phyloP scores from a whole-genome alignment of 2,888 invertebrate genomes.

The Mythimna loreyi region DNA sequence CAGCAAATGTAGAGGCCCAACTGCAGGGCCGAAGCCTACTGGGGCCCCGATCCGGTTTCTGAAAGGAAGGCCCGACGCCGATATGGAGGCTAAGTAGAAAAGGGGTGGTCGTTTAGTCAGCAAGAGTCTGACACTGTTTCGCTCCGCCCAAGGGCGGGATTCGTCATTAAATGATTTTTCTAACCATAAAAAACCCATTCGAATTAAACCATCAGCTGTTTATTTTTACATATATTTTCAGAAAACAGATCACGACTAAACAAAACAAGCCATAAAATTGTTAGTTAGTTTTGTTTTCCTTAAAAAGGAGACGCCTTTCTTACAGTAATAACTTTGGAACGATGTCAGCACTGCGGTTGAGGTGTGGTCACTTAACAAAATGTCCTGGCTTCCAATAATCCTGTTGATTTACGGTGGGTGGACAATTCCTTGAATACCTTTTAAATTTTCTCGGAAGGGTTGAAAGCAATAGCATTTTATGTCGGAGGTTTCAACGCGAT shows the following conservation, averaged over 20 bases:
- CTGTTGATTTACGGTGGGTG: slow-evolving; percentile 30
- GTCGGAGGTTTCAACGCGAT: no score
- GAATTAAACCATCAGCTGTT: no score
- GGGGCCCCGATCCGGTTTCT: no score
- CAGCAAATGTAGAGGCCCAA: no score
- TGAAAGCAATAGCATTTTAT: slow-evolving; percentile 1
- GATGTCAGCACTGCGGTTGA: not conserved
- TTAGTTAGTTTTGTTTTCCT: slow-evolving; percentile 26
- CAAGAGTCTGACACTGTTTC: no score
- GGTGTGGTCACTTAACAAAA: slow-evolving; percentile 36
- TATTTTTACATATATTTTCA: slow-evolving; percentile 8
- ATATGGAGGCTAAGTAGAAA: no score
- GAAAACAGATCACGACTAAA: not conserved
- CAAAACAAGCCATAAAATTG: slow-evolving; percentile 18
- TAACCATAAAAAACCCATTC: no score
- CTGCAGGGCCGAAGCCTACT: no score
- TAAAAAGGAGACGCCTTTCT: slow-evolving; percentile 14
- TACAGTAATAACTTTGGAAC: slow-evolving; percentile 34
- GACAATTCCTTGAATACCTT: slow-evolving; percentile 8
- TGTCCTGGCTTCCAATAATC: slow-evolving; percentile 31
- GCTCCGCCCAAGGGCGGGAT: no score
- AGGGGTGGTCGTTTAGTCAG: no score
- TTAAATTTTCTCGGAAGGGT: slow-evolving; percentile 5
- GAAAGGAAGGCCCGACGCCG: no score
- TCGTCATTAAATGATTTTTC: no score